Base-by-base conservation (phyloP, 2,888 invertebrate species). In the Cylindroiulus punctatus region DNA sequence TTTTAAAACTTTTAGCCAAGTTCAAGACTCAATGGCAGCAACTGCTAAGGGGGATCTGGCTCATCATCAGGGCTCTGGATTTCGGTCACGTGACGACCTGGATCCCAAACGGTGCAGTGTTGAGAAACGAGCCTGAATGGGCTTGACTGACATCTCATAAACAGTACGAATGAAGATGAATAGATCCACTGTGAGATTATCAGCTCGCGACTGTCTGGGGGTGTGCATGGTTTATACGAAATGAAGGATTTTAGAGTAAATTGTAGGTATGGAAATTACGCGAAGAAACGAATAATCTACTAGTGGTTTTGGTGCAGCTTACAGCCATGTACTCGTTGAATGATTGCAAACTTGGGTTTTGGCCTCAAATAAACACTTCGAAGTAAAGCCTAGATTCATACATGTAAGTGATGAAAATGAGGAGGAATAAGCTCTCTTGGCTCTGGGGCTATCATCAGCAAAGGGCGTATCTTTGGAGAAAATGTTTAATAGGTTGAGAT, bases 21-120 rank as follows among this genome's bases (percentile, higher is more conserved):
- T 76, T 76, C 76, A 76, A 76, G 76, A 76, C 76, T 76, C 76
- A 76, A 76, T 76, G 76, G 76, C 76, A 76, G 30, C 76, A 30
- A 76, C 76, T 76, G 76, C 14, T 10, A 76, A 10, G 14, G 76
- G 22, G 65, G 26, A 65, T 57, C 7, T 14, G 57, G 57, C 7
- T 57, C 57, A 57, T 22, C 19, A 22, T 57, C 57, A 65, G 65
- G 10, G 76, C 30, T 76, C 76, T 76, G 76, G 76, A 76, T 26
- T 76, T 30, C 76, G 14, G 76, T 76, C 76, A 76, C 76, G 76
- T 76, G 76, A 52, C 22, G 30, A 76, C 14, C 76, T 76, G 30
- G 52, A 52, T 52, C 17, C 19, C 19, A 30, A 76, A 76, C 30
- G 12, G 3, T 76, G n/a, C n/a, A n/a, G n/a, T n/a, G n/a, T 76